Evolutionary conservation across 2,797 vertebrate genomes (phyloP), one percentile per base, ranked within the genome.

Genomic region (Nyctibius grandis): DNA sequence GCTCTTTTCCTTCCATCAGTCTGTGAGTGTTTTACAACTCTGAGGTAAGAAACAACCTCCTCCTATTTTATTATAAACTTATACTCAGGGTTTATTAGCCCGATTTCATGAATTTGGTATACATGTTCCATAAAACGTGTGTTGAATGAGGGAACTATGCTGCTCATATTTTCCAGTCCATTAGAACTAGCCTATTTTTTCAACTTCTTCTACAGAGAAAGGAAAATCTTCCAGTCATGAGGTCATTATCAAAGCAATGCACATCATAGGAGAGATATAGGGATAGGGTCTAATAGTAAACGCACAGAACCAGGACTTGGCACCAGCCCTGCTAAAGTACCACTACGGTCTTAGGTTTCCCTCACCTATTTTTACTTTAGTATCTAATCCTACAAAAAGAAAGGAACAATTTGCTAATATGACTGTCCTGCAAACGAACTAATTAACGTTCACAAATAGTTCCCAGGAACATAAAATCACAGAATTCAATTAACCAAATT

Each of bases 71-170:
- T 56, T 36, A 29, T 12, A 13, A 81, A 25, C 1, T 31, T 65
- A 22, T 2, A 48, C 6, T 6, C 9, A 36, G 3, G 0, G 5
- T 61, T 73, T 38, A 64, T 51, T 48, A 28, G 56, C 19, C 20
- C 51, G 22, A 59, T 54, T 4, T 28, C 28, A 80, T 4, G 0
- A 74, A 74, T 51, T 56, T 28, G 2, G 9, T 42, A 64, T 9
- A 29, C 13, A 2, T 5, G 3, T 70, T 70, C 13, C 12, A 29
- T 5, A 11, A 56, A 47, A n/a, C 0, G 4, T 3, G 3, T 19
- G 16, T 16, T 36, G 19, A 91, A 38, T 5, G 16, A 88, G 8
- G 4, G 6, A 83, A 70, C 7, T 7, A 5, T 4, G 40, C 36
- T 53, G 25, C 6, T 60, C 3, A 3, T 10, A 0, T 38, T 68